Percentiles rank a stretch among this genome's conserved stretches.
Evolutionary conservation across 2,888 invertebrate species (phyloP).

Genomic region (Cloeon dipterum): DNA sequence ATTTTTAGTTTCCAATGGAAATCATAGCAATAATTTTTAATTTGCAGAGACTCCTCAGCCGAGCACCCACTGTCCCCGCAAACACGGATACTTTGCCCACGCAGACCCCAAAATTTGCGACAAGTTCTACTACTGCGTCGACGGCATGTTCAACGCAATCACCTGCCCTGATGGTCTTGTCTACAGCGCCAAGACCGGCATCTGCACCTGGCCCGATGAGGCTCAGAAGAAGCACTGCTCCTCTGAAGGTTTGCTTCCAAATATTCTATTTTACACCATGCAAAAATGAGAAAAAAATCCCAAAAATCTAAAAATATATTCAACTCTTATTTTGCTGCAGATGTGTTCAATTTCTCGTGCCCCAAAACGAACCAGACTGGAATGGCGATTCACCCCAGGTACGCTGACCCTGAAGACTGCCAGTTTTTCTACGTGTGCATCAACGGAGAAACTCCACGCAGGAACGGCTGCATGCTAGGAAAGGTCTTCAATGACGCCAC

Average conservation of each 20-base stretch:
- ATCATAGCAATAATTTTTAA: neutral
- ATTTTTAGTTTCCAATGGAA: no score
- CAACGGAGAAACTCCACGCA: slow-evolving; percentile 60
- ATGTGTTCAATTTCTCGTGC: slow-evolving; percentile 64
- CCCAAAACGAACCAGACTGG: slow-evolving; percentile 50
- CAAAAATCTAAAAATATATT: neutral
- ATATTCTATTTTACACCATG: neutral
- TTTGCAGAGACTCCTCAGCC: slow-evolving; percentile 46
- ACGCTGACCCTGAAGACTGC: slow-evolving; percentile 70
- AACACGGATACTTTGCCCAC: slow-evolving; percentile 73
- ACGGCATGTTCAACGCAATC: slow-evolving; percentile 74
- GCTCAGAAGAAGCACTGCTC: slow-evolving; percentile 71
- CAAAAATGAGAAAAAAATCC: no score
- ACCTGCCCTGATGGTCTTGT: slow-evolving; percentile 70
- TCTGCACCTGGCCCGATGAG: slow-evolving; percentile 83
- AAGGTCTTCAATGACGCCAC: slow-evolving; percentile 67
- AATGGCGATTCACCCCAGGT: slow-evolving; percentile 60
- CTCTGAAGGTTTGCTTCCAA: slow-evolving; percentile 34
- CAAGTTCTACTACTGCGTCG: slow-evolving; percentile 73
- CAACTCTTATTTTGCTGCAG: slow-evolving; percentile 19
- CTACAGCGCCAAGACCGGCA: slow-evolving; percentile 70
- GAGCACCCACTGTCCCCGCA: slow-evolving; percentile 48
- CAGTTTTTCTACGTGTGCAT: slow-evolving; percentile 85
- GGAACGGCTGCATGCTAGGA: slow-evolving; percentile 71
- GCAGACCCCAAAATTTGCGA: slow-evolving; percentile 54